Evolutionary conservation across 1,140 invertebrate species (phyloP), one percentile per base, ranked within the genome.

Genomic region (Trichonephila clavata): DNA sequence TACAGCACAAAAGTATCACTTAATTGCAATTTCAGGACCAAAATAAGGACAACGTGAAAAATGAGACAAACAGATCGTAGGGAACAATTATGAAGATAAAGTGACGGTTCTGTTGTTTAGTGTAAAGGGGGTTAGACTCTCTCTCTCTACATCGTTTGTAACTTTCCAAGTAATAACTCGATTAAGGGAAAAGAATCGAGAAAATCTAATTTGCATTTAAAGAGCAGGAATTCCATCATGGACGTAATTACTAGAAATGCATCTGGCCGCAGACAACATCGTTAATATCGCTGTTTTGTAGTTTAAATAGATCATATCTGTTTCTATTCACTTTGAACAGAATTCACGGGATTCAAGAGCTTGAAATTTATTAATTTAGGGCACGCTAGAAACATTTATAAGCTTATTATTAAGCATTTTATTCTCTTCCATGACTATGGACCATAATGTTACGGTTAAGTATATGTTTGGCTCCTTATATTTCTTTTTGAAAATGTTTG

Each of bases 141-240:
- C n/a, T n/a, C n/a, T n/a, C n/a, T n/a, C n/a, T 63, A 21, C 86
- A 87, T 87, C 86, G 60, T 88, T 88, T 68, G 59, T 43, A 88
- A 68, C 61, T n/a, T 65, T 27, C 32, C 65, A 88, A 61, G 65
- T 88, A 68, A 65, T 88, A 88, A 88, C 63, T 88, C 86, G 86
- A 88, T 88, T 88, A 88, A 71, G 65, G 61, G 61, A 86, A 88
- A 50, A 63, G 86, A 87, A 87, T 63, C 61, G 57, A 87, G 83
- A 59, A 60, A 63, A 63, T 88, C n/a, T 50, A 88, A 88, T 88
- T 88, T 88, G 86, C 86, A 71, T 88, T 88, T 88, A 88, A 88
- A 88, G 86, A 39, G 86, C 86, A 88, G 86, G 68, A 68, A 65
- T 68, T 50, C 43, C 32, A 43, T 43, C 20, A 68, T 71, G 39